These are phyloP conservation scores for Hystrix cristata DNA, from an alignment of 2,113 vertebrate species.

Conservation along the genomic window DNA sequence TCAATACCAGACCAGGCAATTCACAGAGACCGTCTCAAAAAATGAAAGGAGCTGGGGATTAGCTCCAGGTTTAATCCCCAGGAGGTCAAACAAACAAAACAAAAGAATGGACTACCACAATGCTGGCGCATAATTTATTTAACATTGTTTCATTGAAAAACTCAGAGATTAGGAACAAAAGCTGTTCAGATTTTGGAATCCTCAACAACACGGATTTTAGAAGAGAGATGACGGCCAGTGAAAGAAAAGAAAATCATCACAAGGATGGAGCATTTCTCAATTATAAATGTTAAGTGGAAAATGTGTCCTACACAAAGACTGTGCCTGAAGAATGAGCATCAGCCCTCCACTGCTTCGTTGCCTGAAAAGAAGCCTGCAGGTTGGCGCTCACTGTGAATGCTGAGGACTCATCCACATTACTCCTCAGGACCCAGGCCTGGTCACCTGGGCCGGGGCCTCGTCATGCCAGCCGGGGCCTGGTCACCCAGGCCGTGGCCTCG, in stretches of 20 bases:
- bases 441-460: too few relatives aligned
- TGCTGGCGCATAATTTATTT: background rate
- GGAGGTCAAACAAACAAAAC: background rate
- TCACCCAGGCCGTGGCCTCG: too few relatives aligned
- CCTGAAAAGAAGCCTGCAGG: fast-evolving
- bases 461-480: too few relatives aligned
- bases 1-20: background rate
- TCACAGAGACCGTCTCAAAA: background rate
- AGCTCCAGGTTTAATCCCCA: background rate
- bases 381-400: background rate
- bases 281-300: background rate
- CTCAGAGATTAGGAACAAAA: background rate
- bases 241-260: background rate
- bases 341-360: background rate
- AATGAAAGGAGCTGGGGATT: background rate
- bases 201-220: background rate
- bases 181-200: background rate
- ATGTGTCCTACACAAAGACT: background rate
- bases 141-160: background rate
- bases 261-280: background rate
- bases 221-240: background rate
- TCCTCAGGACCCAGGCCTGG: background rate
- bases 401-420: background rate
- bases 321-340: background rate
- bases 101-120: background rate